Conservation (phyloP, 2,797 vertebrate species). For the Hirundo rustica region DNA sequence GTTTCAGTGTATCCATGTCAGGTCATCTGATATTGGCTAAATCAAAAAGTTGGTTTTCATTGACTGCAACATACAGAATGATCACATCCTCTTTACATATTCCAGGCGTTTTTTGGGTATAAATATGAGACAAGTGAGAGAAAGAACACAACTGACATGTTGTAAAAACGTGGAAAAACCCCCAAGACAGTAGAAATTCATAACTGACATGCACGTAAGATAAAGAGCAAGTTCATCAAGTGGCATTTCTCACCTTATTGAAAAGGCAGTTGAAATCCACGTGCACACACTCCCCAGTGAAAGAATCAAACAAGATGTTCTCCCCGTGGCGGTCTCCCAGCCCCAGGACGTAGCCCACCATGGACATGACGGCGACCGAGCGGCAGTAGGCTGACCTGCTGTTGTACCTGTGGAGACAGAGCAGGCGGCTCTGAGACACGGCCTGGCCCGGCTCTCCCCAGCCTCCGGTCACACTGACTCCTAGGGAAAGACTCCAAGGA, state of each 20-base stretch:
- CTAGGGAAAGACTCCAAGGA: neutral
- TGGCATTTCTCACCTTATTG: constrained; percentile 86
- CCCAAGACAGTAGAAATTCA: neutral
- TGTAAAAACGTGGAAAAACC: neutral
- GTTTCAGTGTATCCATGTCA: neutral
- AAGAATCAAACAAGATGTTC: constrained; percentile 96
- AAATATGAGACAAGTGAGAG: neutral
- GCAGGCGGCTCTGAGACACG: neutral
- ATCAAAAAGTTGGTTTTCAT: neutral
- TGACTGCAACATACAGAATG: neutral
- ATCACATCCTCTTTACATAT: neutral
- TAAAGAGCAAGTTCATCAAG: neutral
- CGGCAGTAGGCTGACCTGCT: constrained; percentile 96
- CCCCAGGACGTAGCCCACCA: constrained; percentile 97
- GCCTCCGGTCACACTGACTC: neutral
- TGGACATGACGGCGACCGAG: constrained; percentile 97
- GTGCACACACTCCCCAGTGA: constrained; percentile 95
- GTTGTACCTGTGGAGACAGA: constrained; percentile 85
- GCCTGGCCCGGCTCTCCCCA: neutral
- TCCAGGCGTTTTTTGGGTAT: neutral
- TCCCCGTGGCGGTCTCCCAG: constrained; percentile 97
- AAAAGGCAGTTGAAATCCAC: constrained; percentile 99
- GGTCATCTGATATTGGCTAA: neutral
- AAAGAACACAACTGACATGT: neutral
- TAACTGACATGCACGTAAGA: neutral